phyloP scores from a whole-genome alignment of 2,113 vertebrate genomes.

The Thalassoma bifasciatum region DNA sequence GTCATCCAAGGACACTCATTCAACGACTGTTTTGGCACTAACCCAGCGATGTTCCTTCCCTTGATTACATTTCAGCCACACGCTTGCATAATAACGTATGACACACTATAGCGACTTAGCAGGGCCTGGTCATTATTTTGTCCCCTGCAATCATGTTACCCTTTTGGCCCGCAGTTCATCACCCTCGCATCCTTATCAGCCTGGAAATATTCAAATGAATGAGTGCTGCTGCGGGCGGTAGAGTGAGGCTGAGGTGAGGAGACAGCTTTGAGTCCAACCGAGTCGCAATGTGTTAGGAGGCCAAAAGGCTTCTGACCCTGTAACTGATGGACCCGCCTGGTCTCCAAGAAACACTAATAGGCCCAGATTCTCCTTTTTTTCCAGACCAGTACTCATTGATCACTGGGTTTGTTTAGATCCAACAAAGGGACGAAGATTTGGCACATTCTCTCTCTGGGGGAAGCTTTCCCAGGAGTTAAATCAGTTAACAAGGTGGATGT shows the following conservation, averaged over 20 bases:
- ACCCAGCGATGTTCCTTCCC: not conserved
- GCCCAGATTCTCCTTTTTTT: conserved; percentile 16
- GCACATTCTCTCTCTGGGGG: not conserved
- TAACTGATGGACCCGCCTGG: conserved; percentile 32
- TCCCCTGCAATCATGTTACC: conserved; percentile 30
- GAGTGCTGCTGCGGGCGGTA: conserved; percentile 29
- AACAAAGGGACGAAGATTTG: conserved; percentile 3
- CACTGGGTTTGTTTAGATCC: conserved; percentile 21
- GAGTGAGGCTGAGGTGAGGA: conserved; percentile 48
- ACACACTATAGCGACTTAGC: conserved; percentile 45
- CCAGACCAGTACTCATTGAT: conserved; percentile 43
- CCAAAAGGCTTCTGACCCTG: conserved; percentile 44
- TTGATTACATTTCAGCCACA: not conserved
- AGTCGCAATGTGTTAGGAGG: conserved; percentile 46
- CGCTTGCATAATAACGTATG: conserved; percentile 39
- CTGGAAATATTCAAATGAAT: conserved; percentile 44
- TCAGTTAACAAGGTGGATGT: not conserved
- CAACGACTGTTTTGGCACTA: not conserved
- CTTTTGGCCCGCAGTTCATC: not conserved
- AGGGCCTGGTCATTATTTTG: conserved; percentile 56
- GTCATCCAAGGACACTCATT: not conserved
- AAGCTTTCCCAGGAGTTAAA: conserved; percentile 13
- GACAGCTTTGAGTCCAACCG: conserved; percentile 30
- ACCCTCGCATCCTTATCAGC: conserved; percentile 40
- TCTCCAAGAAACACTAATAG: conserved; percentile 30